Conservation (phyloP, 1,140 invertebrate species). For the Trichomalopsis sarcophagae region DNA sequence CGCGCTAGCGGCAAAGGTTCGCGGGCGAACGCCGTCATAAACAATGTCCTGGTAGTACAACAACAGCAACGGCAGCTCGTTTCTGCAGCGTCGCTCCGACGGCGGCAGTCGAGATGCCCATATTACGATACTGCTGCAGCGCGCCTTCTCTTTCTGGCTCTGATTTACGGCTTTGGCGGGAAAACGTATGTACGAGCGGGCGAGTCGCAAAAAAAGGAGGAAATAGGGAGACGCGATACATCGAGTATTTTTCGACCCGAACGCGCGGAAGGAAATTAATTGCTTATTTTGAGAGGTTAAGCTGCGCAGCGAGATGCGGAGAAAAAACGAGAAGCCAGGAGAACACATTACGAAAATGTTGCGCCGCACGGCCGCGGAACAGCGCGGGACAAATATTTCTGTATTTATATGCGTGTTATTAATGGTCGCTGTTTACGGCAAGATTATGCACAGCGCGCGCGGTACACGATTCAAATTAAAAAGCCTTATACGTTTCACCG, state of each 20-base stretch:
- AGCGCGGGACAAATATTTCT: slow-evolving; percentile 47
- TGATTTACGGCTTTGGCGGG: slow-evolving; percentile 46
- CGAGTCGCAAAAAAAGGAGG: slow-evolving; percentile 6
- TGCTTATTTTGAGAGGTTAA: slow-evolving; percentile 37
- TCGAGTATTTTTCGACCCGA: slow-evolving; percentile 39
- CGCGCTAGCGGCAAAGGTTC: neutral
- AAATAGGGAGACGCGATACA: slow-evolving; percentile 13
- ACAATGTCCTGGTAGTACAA: slow-evolving; percentile 33
- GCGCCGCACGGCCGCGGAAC: neutral
- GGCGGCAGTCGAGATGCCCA: slow-evolving; percentile 30
- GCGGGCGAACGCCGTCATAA: slow-evolving; percentile 42
- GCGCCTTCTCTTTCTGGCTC: neutral
- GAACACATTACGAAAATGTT: slow-evolving; percentile 31
- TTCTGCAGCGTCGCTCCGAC: slow-evolving; percentile 1
- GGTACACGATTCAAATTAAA: slow-evolving; percentile 27
- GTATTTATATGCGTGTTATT: slow-evolving; percentile 51
- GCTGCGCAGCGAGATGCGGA: neutral
- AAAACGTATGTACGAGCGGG: slow-evolving; percentile 33
- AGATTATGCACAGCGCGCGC: neutral
- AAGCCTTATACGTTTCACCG: neutral
- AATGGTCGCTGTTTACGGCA: slow-evolving; percentile 32
- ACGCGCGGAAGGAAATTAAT: slow-evolving; percentile 39
- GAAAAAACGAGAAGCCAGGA: neutral
- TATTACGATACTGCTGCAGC: slow-evolving; percentile 43
- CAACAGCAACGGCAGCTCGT: neutral